These are phyloP conservation scores for Chymomyza caudatula DNA, from an alignment of 2,888 invertebrate species.

Conservation along the genomic window DNA sequence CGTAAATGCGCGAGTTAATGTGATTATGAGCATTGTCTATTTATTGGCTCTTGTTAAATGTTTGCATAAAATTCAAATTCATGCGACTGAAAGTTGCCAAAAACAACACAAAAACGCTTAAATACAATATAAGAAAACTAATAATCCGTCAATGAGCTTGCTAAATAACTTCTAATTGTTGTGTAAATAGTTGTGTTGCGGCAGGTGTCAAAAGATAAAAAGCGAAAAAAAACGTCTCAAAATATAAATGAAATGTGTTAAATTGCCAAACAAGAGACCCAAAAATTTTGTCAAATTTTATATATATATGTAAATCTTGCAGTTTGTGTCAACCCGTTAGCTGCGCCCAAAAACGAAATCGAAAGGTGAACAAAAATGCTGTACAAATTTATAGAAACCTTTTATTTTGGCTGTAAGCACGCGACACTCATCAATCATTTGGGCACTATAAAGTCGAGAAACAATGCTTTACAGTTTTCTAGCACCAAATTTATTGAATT, in stretches of 20 bases:
- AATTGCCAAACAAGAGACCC: constrained; percentile 45
- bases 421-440: constrained; percentile 67
- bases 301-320: not conserved
- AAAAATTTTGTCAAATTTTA: constrained; percentile 24
- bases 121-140: constrained; percentile 7
- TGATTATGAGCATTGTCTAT: constrained; percentile 8
- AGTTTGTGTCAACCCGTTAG: constrained; percentile 24
- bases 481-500: not conserved
- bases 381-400: constrained; percentile 44
- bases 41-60: constrained; percentile 44
- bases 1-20: not conserved
- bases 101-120: constrained; percentile 4
- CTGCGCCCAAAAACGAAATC: constrained; percentile 41
- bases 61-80: constrained; percentile 64
- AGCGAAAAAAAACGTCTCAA: not conserved
- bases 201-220: constrained; percentile 1
- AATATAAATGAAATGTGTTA: constrained; percentile 52
- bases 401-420: constrained; percentile 33
- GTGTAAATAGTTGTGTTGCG: constrained; percentile 42
- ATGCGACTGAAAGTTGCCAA: constrained; percentile 53
- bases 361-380: constrained; percentile 53
- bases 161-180: constrained; percentile 68
- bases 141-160: constrained; percentile 51
- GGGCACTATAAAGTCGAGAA: not conserved
- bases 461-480: too few relatives aligned